phyloP scores from a whole-genome alignment of 2,797 vertebrate species.

The Remorina albescens region DNA sequence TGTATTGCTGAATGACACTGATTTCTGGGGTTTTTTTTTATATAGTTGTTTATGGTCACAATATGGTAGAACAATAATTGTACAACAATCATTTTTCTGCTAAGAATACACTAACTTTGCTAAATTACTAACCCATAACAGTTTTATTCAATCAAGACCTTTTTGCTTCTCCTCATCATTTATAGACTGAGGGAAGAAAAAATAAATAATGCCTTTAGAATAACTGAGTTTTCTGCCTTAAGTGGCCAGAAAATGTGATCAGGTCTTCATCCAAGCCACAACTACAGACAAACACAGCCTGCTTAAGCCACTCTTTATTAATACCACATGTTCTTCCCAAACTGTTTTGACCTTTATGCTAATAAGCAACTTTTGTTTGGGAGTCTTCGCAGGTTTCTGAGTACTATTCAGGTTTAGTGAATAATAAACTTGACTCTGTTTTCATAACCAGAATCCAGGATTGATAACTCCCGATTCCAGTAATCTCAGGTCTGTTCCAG shows the following conservation, averaged over 20 bases:
- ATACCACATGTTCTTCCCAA: neutral
- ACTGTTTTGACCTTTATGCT: neutral
- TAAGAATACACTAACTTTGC: neutral
- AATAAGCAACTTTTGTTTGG: neutral
- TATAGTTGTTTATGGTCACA: neutral
- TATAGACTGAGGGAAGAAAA: neutral
- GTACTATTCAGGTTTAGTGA: no score
- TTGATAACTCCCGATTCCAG: no score
- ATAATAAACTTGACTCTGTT: no score
- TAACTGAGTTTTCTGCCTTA: neutral
- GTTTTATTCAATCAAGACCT: neutral
- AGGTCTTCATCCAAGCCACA: no score
- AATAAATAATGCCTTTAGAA: neutral
- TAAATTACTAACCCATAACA: neutral
- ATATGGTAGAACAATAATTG: no score
- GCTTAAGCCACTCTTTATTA: neutral
- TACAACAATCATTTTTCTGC: neutral
- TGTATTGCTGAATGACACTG: neutral
- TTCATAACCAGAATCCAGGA: no score
- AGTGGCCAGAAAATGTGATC: neutral
- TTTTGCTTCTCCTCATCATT: neutral
- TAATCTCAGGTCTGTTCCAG: neutral
- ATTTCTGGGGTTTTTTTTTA: neutral
- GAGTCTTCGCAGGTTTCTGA: neutral
- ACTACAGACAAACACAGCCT: neutral